Percentiles rank a stretch among this genome's conserved stretches.
Evolutionary conservation across 2,797 vertebrate species (phyloP).

Genomic region (Kryptopterus vitreolus): DNA sequence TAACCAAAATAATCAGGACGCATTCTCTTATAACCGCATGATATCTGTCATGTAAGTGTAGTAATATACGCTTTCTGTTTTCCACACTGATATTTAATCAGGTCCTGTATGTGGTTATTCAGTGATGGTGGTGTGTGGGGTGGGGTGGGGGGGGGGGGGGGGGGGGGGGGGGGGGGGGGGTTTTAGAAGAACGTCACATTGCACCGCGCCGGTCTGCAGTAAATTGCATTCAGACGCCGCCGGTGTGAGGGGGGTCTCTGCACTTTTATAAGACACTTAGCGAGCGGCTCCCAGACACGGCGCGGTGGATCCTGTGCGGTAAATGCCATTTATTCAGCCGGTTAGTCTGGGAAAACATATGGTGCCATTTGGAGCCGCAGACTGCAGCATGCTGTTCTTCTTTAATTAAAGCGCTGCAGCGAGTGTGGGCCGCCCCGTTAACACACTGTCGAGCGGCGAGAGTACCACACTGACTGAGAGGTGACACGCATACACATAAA

Average conservation of each 20-base stretch:
- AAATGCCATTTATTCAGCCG: conserved; percentile 81
- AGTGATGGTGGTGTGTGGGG: too few species aligned
- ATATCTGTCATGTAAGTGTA: background rate
- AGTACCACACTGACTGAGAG: conserved; percentile 46
- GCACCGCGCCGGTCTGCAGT: conserved; percentile 20
- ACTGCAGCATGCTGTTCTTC: conserved; percentile 89
- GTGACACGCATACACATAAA: conserved; percentile 49
- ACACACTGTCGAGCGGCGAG: conserved; percentile 50
- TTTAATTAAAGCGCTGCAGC: conserved; percentile 92
- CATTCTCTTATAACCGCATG: background rate
- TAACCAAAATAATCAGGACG: background rate
- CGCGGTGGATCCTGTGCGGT: conserved; percentile 77
- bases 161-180: too few species aligned
- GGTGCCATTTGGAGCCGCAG: conserved; percentile 92
- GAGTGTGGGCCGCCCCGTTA: conserved; percentile 70
- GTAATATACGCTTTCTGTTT: too few species aligned
- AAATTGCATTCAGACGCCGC: conserved; percentile 56
- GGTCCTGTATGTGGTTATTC: conserved; percentile 19
- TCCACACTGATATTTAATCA: background rate
- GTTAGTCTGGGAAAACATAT: conserved; percentile 93
- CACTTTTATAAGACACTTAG: conserved; percentile 72
- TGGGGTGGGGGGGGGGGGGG: too few species aligned
- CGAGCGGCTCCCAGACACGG: conserved; percentile 74
- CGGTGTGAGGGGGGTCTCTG: conserved; percentile 58
- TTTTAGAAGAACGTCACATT: conserved; percentile 28